Conservation (phyloP, 2,888 invertebrate genomes). For the Leptinotarsa juncta region DNA sequence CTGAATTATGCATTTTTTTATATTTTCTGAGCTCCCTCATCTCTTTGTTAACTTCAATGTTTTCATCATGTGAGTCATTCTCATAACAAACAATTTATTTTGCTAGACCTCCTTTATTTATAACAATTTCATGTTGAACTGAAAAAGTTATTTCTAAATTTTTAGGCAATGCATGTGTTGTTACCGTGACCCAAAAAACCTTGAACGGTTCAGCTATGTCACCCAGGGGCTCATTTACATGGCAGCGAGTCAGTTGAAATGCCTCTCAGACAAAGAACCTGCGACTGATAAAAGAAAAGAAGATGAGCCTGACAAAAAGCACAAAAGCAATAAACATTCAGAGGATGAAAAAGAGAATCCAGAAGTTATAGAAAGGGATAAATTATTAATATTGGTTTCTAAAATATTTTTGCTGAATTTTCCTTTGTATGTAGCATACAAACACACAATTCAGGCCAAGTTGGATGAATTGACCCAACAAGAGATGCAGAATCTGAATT, state of each 20-base stretch:
- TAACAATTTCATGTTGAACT: background rate
- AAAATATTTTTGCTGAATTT: constrained; percentile 92
- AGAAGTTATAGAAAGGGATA: constrained; percentile 84
- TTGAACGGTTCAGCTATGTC: constrained; percentile 89
- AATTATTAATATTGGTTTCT: constrained; percentile 86
- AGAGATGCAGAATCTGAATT: constrained; percentile 82
- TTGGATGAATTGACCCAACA: constrained; percentile 86
- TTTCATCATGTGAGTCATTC: too few species aligned
- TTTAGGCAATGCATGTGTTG: constrained; percentile 95
- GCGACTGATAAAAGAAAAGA: constrained; percentile 41
- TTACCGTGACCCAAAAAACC: constrained; percentile 91
- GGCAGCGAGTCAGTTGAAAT: constrained; percentile 85
- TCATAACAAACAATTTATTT: too few species aligned
- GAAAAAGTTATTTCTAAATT: constrained; percentile 25
- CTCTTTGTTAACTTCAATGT: too few species aligned
- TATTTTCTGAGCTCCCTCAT: too few species aligned
- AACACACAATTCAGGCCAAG: constrained; percentile 83
- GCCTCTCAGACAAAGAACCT: constrained; percentile 66
- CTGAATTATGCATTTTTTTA: too few species aligned
- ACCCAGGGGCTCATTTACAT: constrained; percentile 89
- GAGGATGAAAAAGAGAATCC: constrained; percentile 62
- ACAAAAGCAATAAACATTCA: constrained; percentile 43
- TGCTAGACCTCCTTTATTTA: too few species aligned
- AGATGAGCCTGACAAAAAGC: constrained; percentile 79
- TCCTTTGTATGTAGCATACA: constrained; percentile 88